A percentile compares a stretch with the other conserved stretches of the same genome.
These are phyloP conservation scores for Semotilus atromaculatus DNA, from an alignment of 2,797 vertebrate species.

Conservation along the genomic window DNA sequence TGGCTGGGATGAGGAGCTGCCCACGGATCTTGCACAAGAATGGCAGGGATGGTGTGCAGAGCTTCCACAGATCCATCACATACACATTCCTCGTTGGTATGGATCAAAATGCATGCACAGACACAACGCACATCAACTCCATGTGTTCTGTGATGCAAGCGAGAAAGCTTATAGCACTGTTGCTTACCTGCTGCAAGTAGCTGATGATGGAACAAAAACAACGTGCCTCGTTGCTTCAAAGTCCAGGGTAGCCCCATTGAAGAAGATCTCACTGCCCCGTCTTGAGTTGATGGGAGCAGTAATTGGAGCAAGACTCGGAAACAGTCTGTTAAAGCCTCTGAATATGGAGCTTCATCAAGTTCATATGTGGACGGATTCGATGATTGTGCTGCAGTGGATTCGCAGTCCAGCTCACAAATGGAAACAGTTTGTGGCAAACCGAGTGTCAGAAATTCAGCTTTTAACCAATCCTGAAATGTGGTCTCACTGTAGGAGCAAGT, in stretches of 20 bases:
- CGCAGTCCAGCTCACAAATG: neutral
- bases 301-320: neutral
- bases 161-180: neutral
- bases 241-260: neutral
- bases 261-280: neutral
- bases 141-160: constrained; percentile 34
- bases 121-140: neutral
- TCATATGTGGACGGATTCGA: neutral
- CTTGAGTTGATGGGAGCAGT: neutral
- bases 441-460: neutral
- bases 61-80: neutral
- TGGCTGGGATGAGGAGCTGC: no score
- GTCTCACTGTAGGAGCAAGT: no score
- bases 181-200: neutral
- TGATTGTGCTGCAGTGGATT: neutral
- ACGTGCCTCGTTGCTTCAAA: neutral
- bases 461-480: neutral
- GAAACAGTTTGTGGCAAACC: neutral
- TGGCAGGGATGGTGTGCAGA: neutral
- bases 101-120: neutral
- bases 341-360: neutral
- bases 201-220: neutral
- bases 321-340: neutral
- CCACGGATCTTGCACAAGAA: neutral
- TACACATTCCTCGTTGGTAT: neutral